Evolutionary conservation across 2,797 vertebrate species (phyloP), one percentile per base, ranked within the genome.

Genomic region (Tragopan temminckii): DNA sequence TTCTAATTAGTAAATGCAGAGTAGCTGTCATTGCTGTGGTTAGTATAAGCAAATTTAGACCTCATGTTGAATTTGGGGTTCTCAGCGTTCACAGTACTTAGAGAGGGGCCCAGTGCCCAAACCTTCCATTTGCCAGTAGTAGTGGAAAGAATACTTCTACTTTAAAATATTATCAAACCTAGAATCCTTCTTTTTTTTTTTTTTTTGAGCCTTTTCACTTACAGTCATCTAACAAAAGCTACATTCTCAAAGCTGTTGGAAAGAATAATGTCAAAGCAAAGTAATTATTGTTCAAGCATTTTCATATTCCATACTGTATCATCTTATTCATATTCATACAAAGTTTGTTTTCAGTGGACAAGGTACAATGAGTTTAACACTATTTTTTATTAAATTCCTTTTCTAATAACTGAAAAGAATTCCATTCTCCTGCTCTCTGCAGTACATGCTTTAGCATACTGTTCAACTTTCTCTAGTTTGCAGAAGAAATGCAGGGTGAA

Each of bases 381-480:
- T 82, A 90, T 79, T 84, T 96, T 93, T 93, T 91, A 97, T 97
- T 97, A 94, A 96, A 97, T 94, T 97, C 75, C 24, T 12, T 94
- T 97, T 97, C 66, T 68, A 95, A 85, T 77, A 95, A 92, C 82
- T 95, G 80, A 66, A 95, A 96, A 95, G 48, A 94, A 89, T 94
- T 89, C 58, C 15, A 19, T 68, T 93, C 45, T 88, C 69, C 58
- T 95, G 13, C 58, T 90, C 55, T 93, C 43, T 79, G 46, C 55
- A 88, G 66, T 75, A 48, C 69, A 64, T 42, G 35, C 72, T 93
- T 92, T 57, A 67, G 66, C 61, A 55, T 79, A 80, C 62, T 91
- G 62, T 69, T 96, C 89, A 95, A 67, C 43, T 63, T 63, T 90
- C 24, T 45, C 77, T 36, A 81, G 85, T 79, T 88, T 85, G 59